Evolutionary conservation across 2,113 vertebrate species (phyloP).

Genomic region (Alouatta palliata): DNA sequence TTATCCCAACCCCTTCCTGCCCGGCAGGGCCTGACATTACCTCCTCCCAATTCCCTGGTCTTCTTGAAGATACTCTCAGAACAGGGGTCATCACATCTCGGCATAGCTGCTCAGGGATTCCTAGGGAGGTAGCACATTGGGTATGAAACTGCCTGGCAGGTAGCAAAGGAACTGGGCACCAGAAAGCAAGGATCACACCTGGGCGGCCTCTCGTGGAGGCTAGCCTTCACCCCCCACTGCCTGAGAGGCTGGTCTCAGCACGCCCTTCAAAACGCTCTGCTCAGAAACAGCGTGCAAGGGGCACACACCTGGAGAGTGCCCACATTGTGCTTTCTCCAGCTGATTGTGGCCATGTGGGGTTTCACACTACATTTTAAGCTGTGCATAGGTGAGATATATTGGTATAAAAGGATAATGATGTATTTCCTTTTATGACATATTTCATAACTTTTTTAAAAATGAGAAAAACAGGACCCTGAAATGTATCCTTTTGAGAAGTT

Average conservation of each 20-base stretch:
- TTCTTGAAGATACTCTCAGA: not conserved
- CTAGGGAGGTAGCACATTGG: not conserved
- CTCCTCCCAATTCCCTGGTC: too few relatives aligned
- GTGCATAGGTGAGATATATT: rapidly evolving
- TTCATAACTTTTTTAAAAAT: not conserved
- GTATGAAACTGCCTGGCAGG: not conserved
- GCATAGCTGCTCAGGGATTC: not conserved
- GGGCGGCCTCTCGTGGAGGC: not conserved
- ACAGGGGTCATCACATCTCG: not conserved
- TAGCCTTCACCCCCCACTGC: not conserved
- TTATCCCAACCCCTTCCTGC: not conserved
- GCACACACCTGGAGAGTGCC: not conserved
- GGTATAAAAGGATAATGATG: not conserved
- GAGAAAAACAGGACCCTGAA: not conserved
- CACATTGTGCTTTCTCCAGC: not conserved
- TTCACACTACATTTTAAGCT: not conserved
- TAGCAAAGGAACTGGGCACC: not conserved
- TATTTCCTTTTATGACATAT: not conserved
- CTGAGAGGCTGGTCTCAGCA: not conserved
- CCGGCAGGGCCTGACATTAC: rapidly evolving
- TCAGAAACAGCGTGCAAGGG: not conserved
- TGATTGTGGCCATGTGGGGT: not conserved
- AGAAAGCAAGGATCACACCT: too few relatives aligned
- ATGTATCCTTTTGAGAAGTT: not conserved
- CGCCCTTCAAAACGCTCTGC: not conserved